Base-by-base conservation (phyloP, 2,113 vertebrate genomes). In the Scatophagus argus region DNA sequence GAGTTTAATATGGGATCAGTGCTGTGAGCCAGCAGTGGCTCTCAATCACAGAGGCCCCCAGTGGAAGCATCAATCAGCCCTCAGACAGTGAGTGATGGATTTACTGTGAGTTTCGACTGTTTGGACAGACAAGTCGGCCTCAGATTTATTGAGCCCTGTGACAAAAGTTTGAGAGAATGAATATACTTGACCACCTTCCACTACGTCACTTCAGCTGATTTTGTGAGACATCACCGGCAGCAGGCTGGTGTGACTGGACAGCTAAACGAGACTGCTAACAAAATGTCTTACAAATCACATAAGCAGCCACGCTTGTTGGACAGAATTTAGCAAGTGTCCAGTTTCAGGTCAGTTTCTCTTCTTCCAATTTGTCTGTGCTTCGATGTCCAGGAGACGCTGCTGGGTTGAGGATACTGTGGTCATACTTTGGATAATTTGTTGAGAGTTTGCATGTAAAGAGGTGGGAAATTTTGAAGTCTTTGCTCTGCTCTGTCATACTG, bases 61-160 rank as follows among this genome's bases (percentile, higher is more conserved):
- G 41, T 67, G 70, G 81, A 74, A 77, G 41, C 75, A 86, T 87
- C 84, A 74, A 49, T 87, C 84, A 85, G 59, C 10, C 32, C 46
- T 54, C 38, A 58, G 81, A 85, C 84, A 75, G 61, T 78, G 64
- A 86, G 41, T 83, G 84, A 85, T 82, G 73, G 74, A 77, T 84
- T 83, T 59, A 75, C 69, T 56, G 56, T 55, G 70, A 67, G 43
- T 70, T 77, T 62, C 25, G 52, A 72, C 61, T 52, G 39, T 66
- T 81, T 62, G 39, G 62, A 80, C 68, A 72, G 69, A 82, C 83
- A 54, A 65, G 68, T 44, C 72, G 8, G 27, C 34, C 44, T 49
- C 21, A 55, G 67, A 86, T 86, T 71, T 84, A 82, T 55, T 51
- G 68, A 85, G 64, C n/a, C 7, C 55, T 55, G 5, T 56, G 56